Evolutionary conservation across 2,113 vertebrate species (phyloP), one percentile per base, ranked within the genome.

Genomic region (Syngnathus scovelli): DNA sequence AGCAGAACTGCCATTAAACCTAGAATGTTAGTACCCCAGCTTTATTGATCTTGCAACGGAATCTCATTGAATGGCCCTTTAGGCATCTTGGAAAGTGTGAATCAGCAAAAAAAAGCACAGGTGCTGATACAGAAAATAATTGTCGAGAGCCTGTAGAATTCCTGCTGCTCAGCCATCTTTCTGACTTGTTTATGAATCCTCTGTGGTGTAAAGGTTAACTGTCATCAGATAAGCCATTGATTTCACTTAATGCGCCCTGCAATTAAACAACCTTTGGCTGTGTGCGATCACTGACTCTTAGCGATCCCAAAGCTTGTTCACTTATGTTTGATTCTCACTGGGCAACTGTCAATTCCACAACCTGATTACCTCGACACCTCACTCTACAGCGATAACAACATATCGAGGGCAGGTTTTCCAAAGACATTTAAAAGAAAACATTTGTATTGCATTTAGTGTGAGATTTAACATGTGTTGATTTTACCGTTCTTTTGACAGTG

Each of bases 201-300:
- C 81, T 3, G 54, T 64, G 85, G 86, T 85, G 74, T 75, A 84
- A 88, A 89, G 88, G 89, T 84, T 87, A 87, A 85, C 80, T 88
- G 83, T 88, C 89, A 91, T 91, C 89, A 92, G 90, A 90, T 92
- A 90, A 92, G 75, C 83, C 89, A 92, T 92, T 92, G 91, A 92
- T 92, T 92, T 91, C 89, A 91, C 91, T 92, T 92, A 92, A 86
- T 69, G 69, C 74, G 64, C 82, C 78, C 74, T 80, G 81, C 78
- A 86, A 84, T 90, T 89, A 90, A 92, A 91, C 86, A 90, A 90
- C 89, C 89, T 87, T 90, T 92, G 90, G 90, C 85, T 88, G 85
- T 85, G 80, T 85, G 78, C 79, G 79, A 91, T 89, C 86, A 85
- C 83, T 84, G 87, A 85, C 86, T 77, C 19, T 51, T 89, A 92